Percentiles rank a stretch among this genome's conserved stretches.
Conservation (phyloP, 2,888 invertebrate genomes). For the Drosophila fulvimacula region DNA sequence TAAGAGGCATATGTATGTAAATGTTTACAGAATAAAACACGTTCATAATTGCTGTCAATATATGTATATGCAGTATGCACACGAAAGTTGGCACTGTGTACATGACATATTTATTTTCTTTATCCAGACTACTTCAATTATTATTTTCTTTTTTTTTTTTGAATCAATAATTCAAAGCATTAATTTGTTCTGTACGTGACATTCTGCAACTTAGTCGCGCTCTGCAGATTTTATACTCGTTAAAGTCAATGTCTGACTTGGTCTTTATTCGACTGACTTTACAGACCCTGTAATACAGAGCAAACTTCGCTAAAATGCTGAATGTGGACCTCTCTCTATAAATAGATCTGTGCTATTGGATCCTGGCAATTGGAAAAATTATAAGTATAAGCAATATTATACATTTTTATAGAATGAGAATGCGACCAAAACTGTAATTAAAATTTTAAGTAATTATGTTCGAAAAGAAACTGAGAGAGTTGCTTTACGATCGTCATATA, state of each 20-base stretch:
- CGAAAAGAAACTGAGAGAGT: too few relatives aligned
- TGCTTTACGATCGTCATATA: too few relatives aligned
- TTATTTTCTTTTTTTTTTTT: not conserved
- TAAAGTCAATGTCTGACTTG: not conserved
- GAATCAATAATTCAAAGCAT: not conserved
- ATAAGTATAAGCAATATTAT: too few relatives aligned
- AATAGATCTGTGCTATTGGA: too few relatives aligned
- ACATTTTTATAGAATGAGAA: too few relatives aligned
- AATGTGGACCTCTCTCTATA: too few relatives aligned
- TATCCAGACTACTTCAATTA: not conserved
- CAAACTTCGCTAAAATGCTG: too few relatives aligned
- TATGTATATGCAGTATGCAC: not conserved
- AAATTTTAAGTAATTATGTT: too few relatives aligned
- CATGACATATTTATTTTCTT: not conserved
- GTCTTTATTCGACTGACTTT: too few relatives aligned
- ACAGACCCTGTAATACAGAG: too few relatives aligned
- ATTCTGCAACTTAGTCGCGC: not conserved
- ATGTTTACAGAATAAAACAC: not conserved
- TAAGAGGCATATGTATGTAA: not conserved
- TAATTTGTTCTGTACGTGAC: not conserved
- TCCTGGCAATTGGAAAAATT: too few relatives aligned
- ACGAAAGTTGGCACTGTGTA: not conserved
- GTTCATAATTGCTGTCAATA: not conserved
- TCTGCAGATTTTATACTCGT: not conserved
- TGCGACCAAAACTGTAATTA: too few relatives aligned